A percentile compares a stretch with the other conserved stretches of the same genome.
phyloP scores from a whole-genome alignment of 2,113 vertebrate species.

The Tachysurus vachellii region DNA sequence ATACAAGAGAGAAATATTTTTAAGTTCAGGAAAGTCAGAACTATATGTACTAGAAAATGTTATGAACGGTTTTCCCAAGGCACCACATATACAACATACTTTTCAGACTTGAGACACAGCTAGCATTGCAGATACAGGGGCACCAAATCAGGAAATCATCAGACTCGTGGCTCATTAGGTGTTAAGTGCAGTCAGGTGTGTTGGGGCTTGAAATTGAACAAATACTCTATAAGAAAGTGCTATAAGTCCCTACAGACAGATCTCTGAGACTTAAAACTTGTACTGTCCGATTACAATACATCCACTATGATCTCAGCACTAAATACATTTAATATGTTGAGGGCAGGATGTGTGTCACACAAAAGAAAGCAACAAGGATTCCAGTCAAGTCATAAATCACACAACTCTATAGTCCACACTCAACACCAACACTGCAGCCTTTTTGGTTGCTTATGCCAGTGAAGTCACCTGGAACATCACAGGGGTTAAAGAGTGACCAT shows the following conservation, averaged over 20 bases:
- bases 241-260: conserved; percentile 19
- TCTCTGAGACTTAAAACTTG: neutral
- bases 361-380: neutral
- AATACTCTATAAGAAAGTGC: conserved; percentile 27
- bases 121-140: conserved; percentile 19
- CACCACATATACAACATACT: neutral
- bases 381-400: neutral
- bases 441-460: neutral
- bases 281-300: neutral
- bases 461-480: neutral
- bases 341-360: neutral
- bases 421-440: neutral
- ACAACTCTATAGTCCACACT: neutral
- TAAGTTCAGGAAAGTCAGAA: neutral
- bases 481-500: neutral
- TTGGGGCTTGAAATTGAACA: conserved; percentile 52
- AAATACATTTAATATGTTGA: neutral
- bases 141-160: conserved; percentile 46
- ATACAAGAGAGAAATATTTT: neutral
- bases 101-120: neutral
- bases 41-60: neutral
- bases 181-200: conserved; percentile 41
- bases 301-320: conserved; percentile 5
- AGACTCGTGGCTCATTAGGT: conserved; percentile 37
- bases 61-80: neutral